Evolutionary conservation across 1,140 invertebrate species (phyloP), one percentile per base, ranked within the genome.

Genomic region (Nasonia giraulti): DNA sequence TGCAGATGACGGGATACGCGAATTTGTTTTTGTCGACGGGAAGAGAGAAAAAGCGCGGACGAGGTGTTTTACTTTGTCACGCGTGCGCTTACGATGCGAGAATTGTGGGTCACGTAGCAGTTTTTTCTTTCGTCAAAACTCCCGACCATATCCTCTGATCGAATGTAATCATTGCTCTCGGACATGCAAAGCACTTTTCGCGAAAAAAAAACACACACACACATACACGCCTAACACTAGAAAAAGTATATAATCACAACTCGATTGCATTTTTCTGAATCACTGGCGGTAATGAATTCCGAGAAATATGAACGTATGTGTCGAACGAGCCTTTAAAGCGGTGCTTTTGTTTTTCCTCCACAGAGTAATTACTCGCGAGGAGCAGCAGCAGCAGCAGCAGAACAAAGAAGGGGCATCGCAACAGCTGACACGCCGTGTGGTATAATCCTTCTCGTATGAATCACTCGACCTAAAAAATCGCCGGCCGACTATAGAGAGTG

Each of bases 381-480:
- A 71, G 23, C 23, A n/a, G 27, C 7, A 40, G 17, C 27, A 37
- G 44, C 69, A 71, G 11, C 68, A 62, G 83, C 62, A 44, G 69
- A 83, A 78, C 62, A 75, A 83, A 83, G 82, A 31, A 83, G 69
- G 83, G 37, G 76, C 73, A 75, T 2, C 27, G 17, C 6, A 62
- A 17, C 55, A 47, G 68, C 68, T 71, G 82, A 78, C 82, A 79
- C 73, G 82, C 31, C 74, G 66, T 55, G 50, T 17, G 55, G 14
- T 62, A 62, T 69, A 69, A 83, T 83, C 75, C 82, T 69, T 62
- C 31, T 83, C 66, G 75, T 71, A 78, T 83, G 82, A 83, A 83
- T 83, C 82, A 83, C 33, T 83, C 82, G 82, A 78, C 11, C 66
- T 83, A 75, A 83, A 83, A 77, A 83, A 78, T 78, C 62, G 78